Percentiles rank a stretch among this genome's conserved stretches.
phyloP scores from a whole-genome alignment of 1,140 invertebrate genomes.

The Drosophila murphyi region DNA sequence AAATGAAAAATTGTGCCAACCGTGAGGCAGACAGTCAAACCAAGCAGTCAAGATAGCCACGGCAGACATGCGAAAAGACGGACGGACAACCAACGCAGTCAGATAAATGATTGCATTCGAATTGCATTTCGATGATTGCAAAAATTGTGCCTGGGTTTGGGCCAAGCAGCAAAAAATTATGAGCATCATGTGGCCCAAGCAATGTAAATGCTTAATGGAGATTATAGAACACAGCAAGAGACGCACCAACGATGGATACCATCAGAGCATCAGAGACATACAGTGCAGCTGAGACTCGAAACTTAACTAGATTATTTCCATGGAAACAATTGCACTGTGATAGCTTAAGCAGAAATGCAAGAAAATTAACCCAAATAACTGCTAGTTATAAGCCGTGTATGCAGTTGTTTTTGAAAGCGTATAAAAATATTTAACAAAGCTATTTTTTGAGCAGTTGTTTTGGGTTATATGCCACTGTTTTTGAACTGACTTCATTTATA shows the following conservation, averaged over 20 bases:
- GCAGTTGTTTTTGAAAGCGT: background rate
- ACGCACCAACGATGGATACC: background rate
- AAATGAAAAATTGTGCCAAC: conserved; percentile 75
- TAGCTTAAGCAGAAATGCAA: background rate
- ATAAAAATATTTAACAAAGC: too few relatives aligned
- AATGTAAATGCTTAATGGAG: conserved; percentile 62
- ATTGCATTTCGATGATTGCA: conserved; percentile 81
- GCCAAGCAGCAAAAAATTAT: conserved; percentile 63
- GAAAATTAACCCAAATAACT: background rate
- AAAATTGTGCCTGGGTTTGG: conserved; percentile 51
- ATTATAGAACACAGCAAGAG: conserved; percentile 57
- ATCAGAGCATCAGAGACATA: background rate
- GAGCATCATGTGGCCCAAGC: conserved; percentile 58
- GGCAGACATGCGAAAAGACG: conserved; percentile 6
- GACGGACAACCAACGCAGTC: conserved; percentile 17
- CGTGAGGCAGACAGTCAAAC: conserved; percentile 20
- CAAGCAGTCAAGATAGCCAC: conserved; percentile 3
- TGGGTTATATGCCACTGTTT: too few relatives aligned
- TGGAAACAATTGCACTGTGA: conserved; percentile 23
- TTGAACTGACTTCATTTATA: too few relatives aligned
- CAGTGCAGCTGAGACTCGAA: background rate
- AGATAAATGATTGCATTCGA: conserved; percentile 81
- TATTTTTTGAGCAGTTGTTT: too few relatives aligned
- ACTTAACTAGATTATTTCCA: conserved; percentile 5
- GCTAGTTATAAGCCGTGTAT: background rate